These are phyloP conservation scores for Ursus arctos DNA, from an alignment of 2,113 vertebrate species.

Conservation along the genomic window DNA sequence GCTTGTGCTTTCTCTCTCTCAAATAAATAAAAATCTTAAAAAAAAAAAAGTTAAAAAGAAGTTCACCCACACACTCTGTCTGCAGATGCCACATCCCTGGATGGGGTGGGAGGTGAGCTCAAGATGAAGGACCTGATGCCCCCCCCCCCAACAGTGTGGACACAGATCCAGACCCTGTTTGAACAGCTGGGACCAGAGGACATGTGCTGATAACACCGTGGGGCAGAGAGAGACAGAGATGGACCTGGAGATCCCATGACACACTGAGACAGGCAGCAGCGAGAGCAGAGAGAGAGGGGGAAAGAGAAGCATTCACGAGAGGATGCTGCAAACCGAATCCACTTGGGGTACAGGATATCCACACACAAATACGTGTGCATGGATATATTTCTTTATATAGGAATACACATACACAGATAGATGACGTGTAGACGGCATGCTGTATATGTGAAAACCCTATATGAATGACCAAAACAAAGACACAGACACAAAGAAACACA, in stretches of 20 bases:
- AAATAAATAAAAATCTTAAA: background rate
- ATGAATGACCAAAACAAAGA: background rate
- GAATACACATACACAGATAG: rapidly evolving
- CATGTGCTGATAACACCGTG: background rate
- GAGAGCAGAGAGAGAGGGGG: background rate
- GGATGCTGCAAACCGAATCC: background rate
- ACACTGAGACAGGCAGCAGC: background rate
- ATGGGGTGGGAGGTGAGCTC: background rate
- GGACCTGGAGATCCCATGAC: background rate
- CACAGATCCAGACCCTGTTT: constrained; percentile 21
- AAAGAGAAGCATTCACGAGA: background rate
- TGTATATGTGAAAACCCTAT: background rate
- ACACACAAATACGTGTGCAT: background rate
- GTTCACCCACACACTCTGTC: background rate
- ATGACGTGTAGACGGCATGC: background rate
- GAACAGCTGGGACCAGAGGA: constrained; percentile 62
- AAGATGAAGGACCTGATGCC: background rate
- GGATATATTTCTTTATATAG: background rate
- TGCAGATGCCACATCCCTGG: background rate
- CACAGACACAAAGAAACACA: background rate
- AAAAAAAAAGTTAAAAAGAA: background rate
- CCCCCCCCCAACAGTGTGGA: background rate
- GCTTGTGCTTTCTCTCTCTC: background rate
- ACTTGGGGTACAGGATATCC: background rate
- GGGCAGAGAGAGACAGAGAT: background rate